Evolutionary conservation across 2,888 invertebrate species (phyloP), one percentile per base, ranked within the genome.

Genomic region (Stomorhina lunata): DNA sequence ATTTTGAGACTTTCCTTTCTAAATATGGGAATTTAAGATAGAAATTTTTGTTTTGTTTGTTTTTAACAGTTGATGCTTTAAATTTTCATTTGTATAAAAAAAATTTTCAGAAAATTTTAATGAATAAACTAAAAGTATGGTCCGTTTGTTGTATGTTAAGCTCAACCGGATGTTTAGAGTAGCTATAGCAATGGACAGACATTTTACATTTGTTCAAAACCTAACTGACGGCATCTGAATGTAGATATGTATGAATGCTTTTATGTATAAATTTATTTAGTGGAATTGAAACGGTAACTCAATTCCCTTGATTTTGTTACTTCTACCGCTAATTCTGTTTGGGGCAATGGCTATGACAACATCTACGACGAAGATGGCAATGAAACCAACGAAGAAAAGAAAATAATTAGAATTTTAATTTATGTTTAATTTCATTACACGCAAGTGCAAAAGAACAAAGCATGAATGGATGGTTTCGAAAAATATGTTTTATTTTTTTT

Each of bases 341-440:
- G 32, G 17, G 45, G 29, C 65, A 45, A 10, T 20, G 29, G 53
- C 40, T 53, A 81, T 12, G 40, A 69, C 40, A 63, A 71, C n/a
- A n/a, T n/a, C n/a, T n/a, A n/a, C n/a, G n/a, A n/a, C 25, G 6
- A 65, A 48, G 50, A 22, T 6, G 22, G 20, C 59, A 20, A 9
- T 9, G 61, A 48, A 48, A 48, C 15, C 50, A 73, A 53, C 27
- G n/a, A 61, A 48, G 12, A 68, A 37, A 45, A 29, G 32, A 77
- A 61, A 32, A 68, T 61, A 69, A 68, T 68, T 61, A 68, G n/a
- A 61, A 76, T 59, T 59, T 57, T 71, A 72, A 59, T 71, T 76
- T 45, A 77, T 55, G 66, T 53, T 77, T 61, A 53, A 68, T 61
- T 66, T 50, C 7, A 9, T 37, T 81, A 69, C 63, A 75, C 61